Percentiles rank a stretch among this genome's conserved stretches.
phyloP scores from a whole-genome alignment of 2,113 vertebrate genomes.

The Chloropsis cyanopogon region DNA sequence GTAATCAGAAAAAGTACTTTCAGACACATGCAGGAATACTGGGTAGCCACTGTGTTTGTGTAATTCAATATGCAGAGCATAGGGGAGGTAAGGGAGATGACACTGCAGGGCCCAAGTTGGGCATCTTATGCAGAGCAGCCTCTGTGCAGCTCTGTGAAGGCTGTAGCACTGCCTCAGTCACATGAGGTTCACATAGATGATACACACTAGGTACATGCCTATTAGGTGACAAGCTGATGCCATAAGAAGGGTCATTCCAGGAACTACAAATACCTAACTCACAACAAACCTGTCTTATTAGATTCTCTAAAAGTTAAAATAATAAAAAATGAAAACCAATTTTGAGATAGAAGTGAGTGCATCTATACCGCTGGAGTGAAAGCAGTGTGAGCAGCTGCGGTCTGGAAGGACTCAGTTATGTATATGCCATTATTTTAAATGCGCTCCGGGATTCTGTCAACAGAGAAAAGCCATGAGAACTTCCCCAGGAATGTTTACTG shows the following conservation, averaged over 20 bases:
- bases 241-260: background rate
- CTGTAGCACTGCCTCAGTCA: background rate
- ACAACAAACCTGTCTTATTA: background rate
- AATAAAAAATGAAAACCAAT: fast-evolving
- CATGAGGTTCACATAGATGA: fast-evolving
- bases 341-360: background rate
- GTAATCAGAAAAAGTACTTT: background rate
- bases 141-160: too few species aligned
- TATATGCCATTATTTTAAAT: background rate
- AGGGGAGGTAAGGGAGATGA: background rate
- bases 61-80: background rate
- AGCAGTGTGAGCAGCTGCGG: background rate
- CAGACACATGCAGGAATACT: background rate
- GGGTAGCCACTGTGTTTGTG: background rate
- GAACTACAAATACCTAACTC: background rate
- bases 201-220: too few species aligned
- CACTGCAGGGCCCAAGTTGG: background rate
- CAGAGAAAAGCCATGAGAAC: background rate
- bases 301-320: background rate
- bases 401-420: background rate
- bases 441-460: background rate
- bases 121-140: background rate
- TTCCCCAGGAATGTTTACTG: background rate
- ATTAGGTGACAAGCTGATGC: background rate
- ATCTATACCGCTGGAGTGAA: background rate